Percentiles rank a stretch among this genome's conserved stretches.
phyloP scores from a whole-genome alignment of 2,113 vertebrate species.

The Labeo rohita region DNA sequence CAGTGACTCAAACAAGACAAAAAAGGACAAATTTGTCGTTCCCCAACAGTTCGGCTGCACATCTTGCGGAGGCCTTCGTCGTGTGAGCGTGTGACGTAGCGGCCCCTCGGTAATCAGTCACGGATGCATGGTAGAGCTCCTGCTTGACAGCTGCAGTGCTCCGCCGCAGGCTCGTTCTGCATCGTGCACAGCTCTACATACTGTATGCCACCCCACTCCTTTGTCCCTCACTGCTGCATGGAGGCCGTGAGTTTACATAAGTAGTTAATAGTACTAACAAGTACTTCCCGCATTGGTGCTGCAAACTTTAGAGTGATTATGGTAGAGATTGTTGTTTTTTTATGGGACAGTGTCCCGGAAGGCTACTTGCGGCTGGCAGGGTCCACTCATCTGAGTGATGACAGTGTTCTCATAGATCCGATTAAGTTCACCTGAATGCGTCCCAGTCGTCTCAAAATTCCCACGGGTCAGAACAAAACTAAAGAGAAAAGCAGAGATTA shows the following conservation, averaged over 20 bases:
- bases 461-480: slow-evolving; percentile 55
- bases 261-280: slow-evolving; percentile 15
- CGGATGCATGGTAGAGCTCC: slow-evolving; percentile 34
- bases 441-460: slow-evolving; percentile 53
- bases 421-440: slow-evolving; percentile 57
- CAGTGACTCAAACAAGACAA: slow-evolving; percentile 8
- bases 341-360: slow-evolving; percentile 37
- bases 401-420: slow-evolving; percentile 54
- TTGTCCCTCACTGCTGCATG: slow-evolving; percentile 23
- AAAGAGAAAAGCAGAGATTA: slow-evolving; percentile 53
- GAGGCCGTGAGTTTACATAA: slow-evolving; percentile 12
- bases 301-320: slow-evolving; percentile 3
- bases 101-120: slow-evolving; percentile 33
- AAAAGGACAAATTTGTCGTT: neutral
- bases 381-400: slow-evolving; percentile 56
- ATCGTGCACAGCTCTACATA: slow-evolving; percentile 33
- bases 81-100: slow-evolving; percentile 15
- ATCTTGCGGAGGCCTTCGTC: neutral
- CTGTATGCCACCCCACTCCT: slow-evolving; percentile 6
- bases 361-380: slow-evolving; percentile 31
- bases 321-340: slow-evolving; percentile 17
- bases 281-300: no score
- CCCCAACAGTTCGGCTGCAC: neutral
- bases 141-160: slow-evolving; percentile 49
- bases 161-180: slow-evolving; percentile 35